Base-by-base conservation (phyloP, 2,113 vertebrate species). In the Origma solitaria region DNA sequence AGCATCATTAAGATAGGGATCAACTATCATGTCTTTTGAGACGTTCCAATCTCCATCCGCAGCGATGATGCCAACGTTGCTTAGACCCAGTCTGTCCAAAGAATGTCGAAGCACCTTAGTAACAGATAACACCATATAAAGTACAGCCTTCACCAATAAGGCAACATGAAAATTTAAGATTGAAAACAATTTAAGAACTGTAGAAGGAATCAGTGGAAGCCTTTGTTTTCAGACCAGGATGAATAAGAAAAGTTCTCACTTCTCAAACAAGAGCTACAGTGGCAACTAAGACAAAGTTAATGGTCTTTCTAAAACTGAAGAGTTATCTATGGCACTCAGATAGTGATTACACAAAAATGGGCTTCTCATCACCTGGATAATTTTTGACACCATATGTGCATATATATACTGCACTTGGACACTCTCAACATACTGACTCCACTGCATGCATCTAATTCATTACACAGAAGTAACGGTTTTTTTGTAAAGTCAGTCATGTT, bases 41-140 rank as follows among this genome's bases (percentile, higher is more conserved):
- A 99, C 8, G 61, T 79, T 97, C 99, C 99, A 99, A 61, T 98
- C 88, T 81, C 98, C 98, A 86, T 99, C 99, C 24, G 99, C 98
- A 70, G 98, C 98, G 66, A 99, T 98, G 98, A 99, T 98, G 95
- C 98, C 98, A 69, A 98, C 30, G 72, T 96, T 97, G 75, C 84
- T 91, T 54, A 99, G 98, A 95, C 98, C 98, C 84, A 98, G 97
- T 97, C 95, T 98, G 97, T 99, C 98, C 98, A 99, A 97, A 85
- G 49, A 97, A 42, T 98, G 86, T 86, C 98, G 98, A 82, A 99
- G 98, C 64, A 99, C 98, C 99, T 99, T 98, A 81, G 96, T 61
- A 96, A 98, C 94, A 98, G 94, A 98, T 56, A 97, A 96, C 69
- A 97, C 50, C 82, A 94, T 92, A 94, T 96, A 90, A 95, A 96